phyloP scores from a whole-genome alignment of 2,888 invertebrate species.

The Torymus aiolomorphi region DNA sequence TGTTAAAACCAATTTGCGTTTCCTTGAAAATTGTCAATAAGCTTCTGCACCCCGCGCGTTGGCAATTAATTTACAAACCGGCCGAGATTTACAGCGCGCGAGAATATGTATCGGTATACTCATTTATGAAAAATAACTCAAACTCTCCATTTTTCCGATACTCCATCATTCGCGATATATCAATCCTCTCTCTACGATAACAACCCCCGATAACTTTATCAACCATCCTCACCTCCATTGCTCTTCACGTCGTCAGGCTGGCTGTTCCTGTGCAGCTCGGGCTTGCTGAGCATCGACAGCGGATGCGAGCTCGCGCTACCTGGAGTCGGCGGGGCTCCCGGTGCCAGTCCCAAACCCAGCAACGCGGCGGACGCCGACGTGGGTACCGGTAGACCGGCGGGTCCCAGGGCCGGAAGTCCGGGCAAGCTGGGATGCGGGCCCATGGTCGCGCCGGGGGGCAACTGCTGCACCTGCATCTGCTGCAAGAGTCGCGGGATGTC shows the following conservation, averaged over 20 bases:
- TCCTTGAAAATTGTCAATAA: too few relatives aligned
- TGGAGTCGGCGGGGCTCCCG: constrained; percentile 78
- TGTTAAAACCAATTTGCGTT: too few relatives aligned
- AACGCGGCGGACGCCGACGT: constrained; percentile 76
- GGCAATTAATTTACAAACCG: too few relatives aligned
- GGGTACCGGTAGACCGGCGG: constrained; percentile 75
- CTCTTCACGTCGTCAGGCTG: constrained; percentile 85
- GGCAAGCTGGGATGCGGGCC: constrained; percentile 82
- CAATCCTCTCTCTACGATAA: too few relatives aligned
- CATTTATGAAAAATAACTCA: too few relatives aligned
- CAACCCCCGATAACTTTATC: too few relatives aligned
- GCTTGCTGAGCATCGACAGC: constrained; percentile 86
- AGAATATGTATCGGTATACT: too few relatives aligned
- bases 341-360: constrained; percentile 74
- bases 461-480: constrained; percentile 95
- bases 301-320: constrained; percentile 84
- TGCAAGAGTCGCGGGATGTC: constrained; percentile 89
- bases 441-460: constrained; percentile 85
- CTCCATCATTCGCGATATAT: too few relatives aligned
- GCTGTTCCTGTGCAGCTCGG: constrained; percentile 82
- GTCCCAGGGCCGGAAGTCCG: constrained; percentile 76
- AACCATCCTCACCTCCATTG: constrained; percentile 80
- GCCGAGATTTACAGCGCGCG: too few relatives aligned
- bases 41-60: too few relatives aligned
- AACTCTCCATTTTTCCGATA: too few relatives aligned